Evolutionary conservation across 2,797 vertebrate species (phyloP), one percentile per base, ranked within the genome.

Genomic region (Calcarius lapponicus): DNA sequence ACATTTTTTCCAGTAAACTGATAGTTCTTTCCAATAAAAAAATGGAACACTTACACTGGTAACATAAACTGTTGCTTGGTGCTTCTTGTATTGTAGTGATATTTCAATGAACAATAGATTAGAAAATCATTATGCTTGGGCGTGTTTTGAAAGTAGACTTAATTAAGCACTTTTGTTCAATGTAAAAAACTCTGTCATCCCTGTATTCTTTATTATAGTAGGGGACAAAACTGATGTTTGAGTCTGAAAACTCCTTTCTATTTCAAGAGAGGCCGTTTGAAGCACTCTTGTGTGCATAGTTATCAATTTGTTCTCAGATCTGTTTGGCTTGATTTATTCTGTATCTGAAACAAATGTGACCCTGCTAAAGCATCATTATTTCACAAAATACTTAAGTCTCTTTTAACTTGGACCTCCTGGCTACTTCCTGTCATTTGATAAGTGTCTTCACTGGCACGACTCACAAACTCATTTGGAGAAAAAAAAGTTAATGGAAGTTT

Each of bases 1-100:
- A 8, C 12, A 11, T 1, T 75, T 67, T 67, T 80, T 32, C 72
- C 19, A 58, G 40, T 79, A 75, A 64, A 78, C 22, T 2, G 1
- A 9, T 60, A 50, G 13, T 72, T 91, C 47, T 85, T 84, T 50
- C n/a, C 61, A 93, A 88, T 95, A 85, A 97, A 96, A 95, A 69
- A 88, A 80, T 53, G 40, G 88, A 94, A 83, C 1, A 1, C 58
- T 88, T 93, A 36, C 86, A 79, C 89, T 97, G 86, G 90, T 86
- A 83, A 71, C 64, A 80, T 78, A 54, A 92, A 92, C 61, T 95
- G 79, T 76, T 93, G 36, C 31, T 86, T 84, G 56, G 21, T 91
- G 70, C 22, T 90, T 90, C 32, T 84, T 96, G 18, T 50, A 32
- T 26, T 72, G 38, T 45, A 29, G 17, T 73, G 38, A 19, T 75